Conservation (phyloP, 2,888 invertebrate species). For the Idaea dimidiata region DNA sequence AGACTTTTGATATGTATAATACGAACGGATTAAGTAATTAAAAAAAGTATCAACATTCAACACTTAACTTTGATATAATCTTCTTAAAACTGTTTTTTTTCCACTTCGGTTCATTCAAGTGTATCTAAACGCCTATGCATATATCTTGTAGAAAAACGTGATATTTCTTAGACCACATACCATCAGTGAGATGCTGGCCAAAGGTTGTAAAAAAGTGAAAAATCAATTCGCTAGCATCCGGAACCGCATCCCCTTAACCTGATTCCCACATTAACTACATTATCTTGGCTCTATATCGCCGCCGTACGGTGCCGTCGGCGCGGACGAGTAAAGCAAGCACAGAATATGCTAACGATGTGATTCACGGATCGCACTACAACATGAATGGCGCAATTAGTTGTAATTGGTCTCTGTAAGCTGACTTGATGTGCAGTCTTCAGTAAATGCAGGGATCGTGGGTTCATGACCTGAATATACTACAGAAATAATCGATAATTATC, state of each 20-base stretch:
- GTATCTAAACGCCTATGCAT: too few species aligned
- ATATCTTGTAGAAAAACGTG: too few species aligned
- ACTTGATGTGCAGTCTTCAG: not conserved
- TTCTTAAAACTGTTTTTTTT: too few species aligned
- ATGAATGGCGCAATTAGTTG: conserved; percentile 5
- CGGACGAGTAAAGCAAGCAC: not conserved
- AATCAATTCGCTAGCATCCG: not conserved
- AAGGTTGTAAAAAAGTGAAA: too few species aligned
- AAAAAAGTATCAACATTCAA: too few species aligned
- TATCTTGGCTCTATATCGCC: not conserved
- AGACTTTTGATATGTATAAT: too few species aligned
- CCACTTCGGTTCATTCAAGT: too few species aligned
- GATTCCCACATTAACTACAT: not conserved
- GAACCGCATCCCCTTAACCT: not conserved
- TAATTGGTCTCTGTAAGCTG: not conserved
- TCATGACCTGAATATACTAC: not conserved
- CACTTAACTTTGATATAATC: too few species aligned
- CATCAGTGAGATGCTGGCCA: too few species aligned
- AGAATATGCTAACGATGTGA: conserved; percentile 3
- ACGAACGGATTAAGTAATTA: too few species aligned
- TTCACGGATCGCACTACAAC: conserved; percentile 4
- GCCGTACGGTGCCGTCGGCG: not conserved
- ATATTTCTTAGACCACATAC: too few species aligned
- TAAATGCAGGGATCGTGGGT: not conserved
- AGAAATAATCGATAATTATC: not conserved